A percentile compares a stretch with the other conserved stretches of the same genome.
phyloP scores from a whole-genome alignment of 30 jellyfish, hydroid and myxozoan species.

The Haliclystus octoradiatus region DNA sequence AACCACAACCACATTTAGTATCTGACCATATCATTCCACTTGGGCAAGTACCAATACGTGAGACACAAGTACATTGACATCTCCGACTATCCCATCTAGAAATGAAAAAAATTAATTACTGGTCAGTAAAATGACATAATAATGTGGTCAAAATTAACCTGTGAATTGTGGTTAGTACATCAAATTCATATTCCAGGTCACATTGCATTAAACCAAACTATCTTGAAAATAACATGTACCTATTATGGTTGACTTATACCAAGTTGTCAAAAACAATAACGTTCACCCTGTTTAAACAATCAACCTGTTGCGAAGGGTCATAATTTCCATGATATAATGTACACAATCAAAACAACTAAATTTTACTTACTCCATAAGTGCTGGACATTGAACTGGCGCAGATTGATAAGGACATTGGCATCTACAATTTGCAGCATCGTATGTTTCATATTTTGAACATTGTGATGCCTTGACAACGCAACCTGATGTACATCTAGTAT shows the following conservation, averaged over 20 bases:
- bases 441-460: constrained; percentile 13
- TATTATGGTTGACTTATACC: too few relatives aligned
- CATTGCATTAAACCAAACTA: too few relatives aligned
- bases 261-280: too few relatives aligned
- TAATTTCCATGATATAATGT: too few relatives aligned
- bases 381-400: constrained; percentile 33
- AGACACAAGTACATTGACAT: constrained; percentile 5
- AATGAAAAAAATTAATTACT: neutral
- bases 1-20: neutral
- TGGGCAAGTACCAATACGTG: constrained; percentile 4
- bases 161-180: too few relatives aligned
- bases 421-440: constrained; percentile 13
- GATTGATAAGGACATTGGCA: constrained; percentile 22
- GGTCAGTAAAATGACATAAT: too few relatives aligned
- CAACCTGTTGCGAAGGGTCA: too few relatives aligned
- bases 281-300: too few relatives aligned
- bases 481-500: constrained; percentile 27
- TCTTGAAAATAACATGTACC: too few relatives aligned
- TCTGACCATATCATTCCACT: neutral
- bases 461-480: constrained; percentile 46
- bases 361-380: constrained; percentile 10
- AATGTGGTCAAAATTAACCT: too few relatives aligned
- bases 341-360: neutral
- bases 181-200: too few relatives aligned
- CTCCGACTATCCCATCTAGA: constrained; percentile 3